These are phyloP conservation scores for Zalophus californianus DNA, from an alignment of 2,797 vertebrate species.

Conservation along the genomic window DNA sequence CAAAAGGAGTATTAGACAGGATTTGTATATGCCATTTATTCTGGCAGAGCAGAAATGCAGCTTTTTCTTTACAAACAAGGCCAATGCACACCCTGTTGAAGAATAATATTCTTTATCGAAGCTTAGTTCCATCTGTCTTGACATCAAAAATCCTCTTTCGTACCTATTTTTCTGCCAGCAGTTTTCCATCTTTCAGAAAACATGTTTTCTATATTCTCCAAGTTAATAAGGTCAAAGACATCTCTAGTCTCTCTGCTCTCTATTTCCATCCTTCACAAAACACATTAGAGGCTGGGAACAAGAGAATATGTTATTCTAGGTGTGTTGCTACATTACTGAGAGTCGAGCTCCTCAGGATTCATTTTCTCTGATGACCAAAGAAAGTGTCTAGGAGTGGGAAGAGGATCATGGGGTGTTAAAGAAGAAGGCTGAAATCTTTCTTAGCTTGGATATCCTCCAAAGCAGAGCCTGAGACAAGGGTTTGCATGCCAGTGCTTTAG, in stretches of 20 bases:
- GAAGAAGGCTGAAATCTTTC: background rate
- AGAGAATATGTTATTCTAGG: background rate
- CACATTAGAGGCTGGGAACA: background rate
- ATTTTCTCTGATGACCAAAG: background rate
- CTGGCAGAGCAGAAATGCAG: background rate
- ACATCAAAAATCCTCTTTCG: slow-evolving; percentile 7
- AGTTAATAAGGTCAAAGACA: background rate
- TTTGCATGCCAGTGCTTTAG: background rate
- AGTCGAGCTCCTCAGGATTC: background rate
- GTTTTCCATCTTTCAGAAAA: background rate
- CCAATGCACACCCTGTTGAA: background rate
- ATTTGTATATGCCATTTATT: slow-evolving; percentile 40
- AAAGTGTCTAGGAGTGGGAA: background rate
- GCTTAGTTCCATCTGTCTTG: background rate
- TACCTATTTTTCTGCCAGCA: background rate
- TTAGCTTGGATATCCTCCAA: background rate
- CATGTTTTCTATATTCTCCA: slow-evolving; percentile 7
- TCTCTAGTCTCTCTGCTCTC: background rate
- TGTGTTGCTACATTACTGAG: background rate
- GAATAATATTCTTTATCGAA: background rate
- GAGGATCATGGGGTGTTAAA: background rate
- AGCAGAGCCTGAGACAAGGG: background rate
- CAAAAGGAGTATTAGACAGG: background rate
- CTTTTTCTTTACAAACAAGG: background rate
- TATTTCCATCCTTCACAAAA: background rate